Evolutionary conservation across 2,797 vertebrate genomes (phyloP).

Genomic region (Sebastes melanostomus): DNA sequence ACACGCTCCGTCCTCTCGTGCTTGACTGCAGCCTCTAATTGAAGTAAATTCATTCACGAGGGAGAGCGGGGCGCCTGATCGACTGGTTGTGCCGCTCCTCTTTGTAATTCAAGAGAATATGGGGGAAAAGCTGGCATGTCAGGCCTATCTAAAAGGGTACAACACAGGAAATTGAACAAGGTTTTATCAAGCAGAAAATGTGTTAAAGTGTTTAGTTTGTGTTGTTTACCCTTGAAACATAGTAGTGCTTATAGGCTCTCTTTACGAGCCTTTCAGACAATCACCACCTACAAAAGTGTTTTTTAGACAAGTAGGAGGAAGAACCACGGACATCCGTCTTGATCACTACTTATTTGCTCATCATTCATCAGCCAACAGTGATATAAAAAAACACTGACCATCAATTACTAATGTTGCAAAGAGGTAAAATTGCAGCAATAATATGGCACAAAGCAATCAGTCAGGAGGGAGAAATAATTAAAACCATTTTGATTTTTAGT

Average conservation of each 20-base stretch:
- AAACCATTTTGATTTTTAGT: slow-evolving; percentile 44
- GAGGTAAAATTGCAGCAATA: slow-evolving; percentile 25
- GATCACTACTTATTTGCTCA: slow-evolving; percentile 19
- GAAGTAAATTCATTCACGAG: slow-evolving; percentile 70
- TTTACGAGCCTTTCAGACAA: slow-evolving; percentile 15
- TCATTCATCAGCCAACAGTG: background rate
- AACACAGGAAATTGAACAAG: slow-evolving; percentile 67
- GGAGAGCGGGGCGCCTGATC: slow-evolving; percentile 28
- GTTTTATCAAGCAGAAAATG: slow-evolving; percentile 73
- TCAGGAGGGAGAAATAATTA: slow-evolving; percentile 42
- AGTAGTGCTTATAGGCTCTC: slow-evolving; percentile 8
- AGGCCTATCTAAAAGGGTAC: slow-evolving; percentile 33
- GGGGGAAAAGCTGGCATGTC: slow-evolving; percentile 26
- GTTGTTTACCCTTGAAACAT: slow-evolving; percentile 68
- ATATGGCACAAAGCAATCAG: background rate
- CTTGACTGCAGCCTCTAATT: slow-evolving; percentile 65
- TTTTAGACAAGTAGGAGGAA: background rate
- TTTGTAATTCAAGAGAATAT: slow-evolving; percentile 48
- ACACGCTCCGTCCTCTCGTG: slow-evolving; percentile 50
- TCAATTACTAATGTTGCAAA: slow-evolving; percentile 8
- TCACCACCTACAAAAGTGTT: background rate
- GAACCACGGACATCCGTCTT: background rate
- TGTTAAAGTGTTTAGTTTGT: slow-evolving; percentile 65
- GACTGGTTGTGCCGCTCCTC: slow-evolving; percentile 36
- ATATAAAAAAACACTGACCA: background rate